These are phyloP conservation scores for Tetraneura akinire DNA, from an alignment of 1,140 invertebrate genomes.

Conservation along the genomic window DNA sequence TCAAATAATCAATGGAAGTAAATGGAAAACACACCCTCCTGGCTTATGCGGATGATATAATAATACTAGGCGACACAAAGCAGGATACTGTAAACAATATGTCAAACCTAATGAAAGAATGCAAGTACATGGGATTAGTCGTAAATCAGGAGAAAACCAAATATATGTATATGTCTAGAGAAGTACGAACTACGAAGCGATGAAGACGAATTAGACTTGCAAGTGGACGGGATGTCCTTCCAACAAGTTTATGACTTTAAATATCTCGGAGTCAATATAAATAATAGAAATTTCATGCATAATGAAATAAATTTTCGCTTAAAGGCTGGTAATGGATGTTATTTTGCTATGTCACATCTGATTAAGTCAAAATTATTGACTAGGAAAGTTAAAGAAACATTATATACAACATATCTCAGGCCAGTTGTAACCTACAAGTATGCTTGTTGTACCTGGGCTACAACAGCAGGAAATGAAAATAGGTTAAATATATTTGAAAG, in stretches of 20 bases:
- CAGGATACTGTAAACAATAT: not conserved
- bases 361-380: not conserved
- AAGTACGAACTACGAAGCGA: too few relatives aligned
- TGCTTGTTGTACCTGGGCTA: not conserved
- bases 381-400: not conserved
- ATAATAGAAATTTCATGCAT: not conserved
- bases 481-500: slow-evolving; percentile 11
- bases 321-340: not conserved
- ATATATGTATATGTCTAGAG: not conserved
- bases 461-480: not conserved
- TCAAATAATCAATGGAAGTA: too few relatives aligned
- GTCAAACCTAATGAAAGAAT: slow-evolving; percentile 4
- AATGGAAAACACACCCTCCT: too few relatives aligned
- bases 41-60: not conserved
- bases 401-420: slow-evolving; percentile 9
- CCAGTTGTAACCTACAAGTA: not conserved
- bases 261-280: too few relatives aligned
- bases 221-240: not conserved
- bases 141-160: slow-evolving; percentile 23
- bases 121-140: too few relatives aligned
- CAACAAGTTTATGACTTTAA: not conserved
- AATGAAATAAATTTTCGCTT: not conserved
- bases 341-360: not conserved
- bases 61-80: not conserved
- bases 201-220: slow-evolving; percentile 11